phyloP scores from a whole-genome alignment of 2,888 invertebrate genomes.

The Eutolmus rufibarbis region DNA sequence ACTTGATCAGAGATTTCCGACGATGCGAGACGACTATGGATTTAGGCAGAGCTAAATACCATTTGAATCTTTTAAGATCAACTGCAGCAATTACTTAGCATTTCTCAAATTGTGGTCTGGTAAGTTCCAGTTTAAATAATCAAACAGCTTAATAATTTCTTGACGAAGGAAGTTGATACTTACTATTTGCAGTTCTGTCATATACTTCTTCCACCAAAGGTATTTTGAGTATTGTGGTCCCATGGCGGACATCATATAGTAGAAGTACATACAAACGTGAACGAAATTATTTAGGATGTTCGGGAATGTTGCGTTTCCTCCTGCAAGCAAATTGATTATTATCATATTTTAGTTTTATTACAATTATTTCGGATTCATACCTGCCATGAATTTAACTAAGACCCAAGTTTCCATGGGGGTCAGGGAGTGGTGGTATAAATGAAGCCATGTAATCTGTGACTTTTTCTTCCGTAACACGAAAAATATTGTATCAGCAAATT shows the following conservation, averaged over 20 bases:
- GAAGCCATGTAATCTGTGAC: conserved; percentile 86
- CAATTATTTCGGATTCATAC: conserved; percentile 56
- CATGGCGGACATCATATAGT: conserved; percentile 88
- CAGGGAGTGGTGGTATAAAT: conserved; percentile 92
- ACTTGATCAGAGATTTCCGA: neutral
- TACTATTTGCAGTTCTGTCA: conserved; percentile 93
- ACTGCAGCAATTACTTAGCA: neutral
- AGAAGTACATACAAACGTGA: conserved; percentile 94
- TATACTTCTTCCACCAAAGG: conserved; percentile 93
- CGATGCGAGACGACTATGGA: neutral
- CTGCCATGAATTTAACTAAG: conserved; percentile 84
- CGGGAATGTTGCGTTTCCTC: conserved; percentile 66
- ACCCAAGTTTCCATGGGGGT: conserved; percentile 95
- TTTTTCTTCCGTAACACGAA: conserved; percentile 93
- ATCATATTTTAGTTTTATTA: neutral
- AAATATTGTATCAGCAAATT: conserved; percentile 90
- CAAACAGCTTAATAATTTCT: neutral
- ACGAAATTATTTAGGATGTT: conserved; percentile 89
- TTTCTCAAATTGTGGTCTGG: neutral
- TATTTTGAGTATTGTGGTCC: conserved; percentile 88
- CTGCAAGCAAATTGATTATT: conserved; percentile 56
- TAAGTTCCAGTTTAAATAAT: neutral
- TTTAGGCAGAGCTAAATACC: neutral
- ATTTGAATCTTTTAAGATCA: neutral
- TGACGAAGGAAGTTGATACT: conserved; percentile 53